Base-by-base conservation (phyloP, 2,888 invertebrate genomes). In the Athrips mouffetella region DNA sequence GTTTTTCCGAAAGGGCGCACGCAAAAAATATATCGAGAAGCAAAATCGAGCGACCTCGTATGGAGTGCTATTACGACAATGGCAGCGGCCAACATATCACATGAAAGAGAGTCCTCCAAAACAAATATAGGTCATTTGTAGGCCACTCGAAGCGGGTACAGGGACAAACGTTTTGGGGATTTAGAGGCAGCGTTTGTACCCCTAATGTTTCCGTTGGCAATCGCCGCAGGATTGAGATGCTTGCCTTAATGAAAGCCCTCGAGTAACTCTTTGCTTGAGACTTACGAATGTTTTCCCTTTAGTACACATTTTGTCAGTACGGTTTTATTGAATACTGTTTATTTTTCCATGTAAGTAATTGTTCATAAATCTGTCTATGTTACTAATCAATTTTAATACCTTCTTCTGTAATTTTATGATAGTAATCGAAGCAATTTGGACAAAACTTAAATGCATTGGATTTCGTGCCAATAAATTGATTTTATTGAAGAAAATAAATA, bases 51-150 rank as follows among this genome's bases (percentile, higher is more conserved):
- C 21, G 20, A 37, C 21, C 37, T 37, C 21, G 37, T 11, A 37
- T 21, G 18, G 37, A 40, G 40, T 23, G 40, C 40, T 42, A 25
- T 29, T 42, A 27, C 42, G 42, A 42, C 42, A 42, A 42, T 42
- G 49, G 37, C 45, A 54, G 56, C 35, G 48, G 21, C 33, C 54
- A 54, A 58, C 56, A 58, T 59, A 59, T 59, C 55, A 54, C 50
- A 47, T 45, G 44, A 49, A 33, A 15, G 48, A 59, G 58, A 39
- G 55, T 49, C 44, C 55, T 58, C 54, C 40, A 50, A 52, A 52
- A 54, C 57, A 56, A 57, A 58, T 54, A 57, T 51, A 54, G 54
- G 54, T 55, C 58, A 56, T 58, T 60, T 60, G 57, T 56, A 50
- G 54, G 51, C 40, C 39, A 30, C 58, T 58, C 41, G 31, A 52